Percentiles rank a stretch among this genome's conserved stretches.
Conservation (phyloP, 2,888 invertebrate genomes). For the Pandemis corylana region DNA sequence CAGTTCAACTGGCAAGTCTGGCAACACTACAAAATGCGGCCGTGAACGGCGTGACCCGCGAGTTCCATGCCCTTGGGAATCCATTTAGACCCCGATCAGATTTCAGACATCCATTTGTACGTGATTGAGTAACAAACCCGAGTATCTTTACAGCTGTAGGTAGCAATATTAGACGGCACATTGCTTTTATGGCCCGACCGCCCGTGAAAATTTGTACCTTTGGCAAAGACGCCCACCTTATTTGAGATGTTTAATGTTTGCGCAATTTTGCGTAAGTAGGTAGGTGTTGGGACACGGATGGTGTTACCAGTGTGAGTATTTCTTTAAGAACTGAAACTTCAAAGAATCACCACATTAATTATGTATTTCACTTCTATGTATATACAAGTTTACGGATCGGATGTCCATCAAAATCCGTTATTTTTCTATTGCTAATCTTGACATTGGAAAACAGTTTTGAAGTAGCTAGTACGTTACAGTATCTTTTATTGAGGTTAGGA, state of each 20-base stretch:
- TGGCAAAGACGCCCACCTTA: not conserved
- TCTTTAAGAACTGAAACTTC: not conserved
- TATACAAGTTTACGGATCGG: no score
- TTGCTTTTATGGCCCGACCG: not conserved
- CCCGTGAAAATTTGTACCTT: conserved; percentile 5
- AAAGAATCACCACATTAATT: no score
- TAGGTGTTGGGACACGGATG: not conserved
- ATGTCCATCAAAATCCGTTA: no score
- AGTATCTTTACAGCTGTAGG: conserved; percentile 12
- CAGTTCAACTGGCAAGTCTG: not conserved
- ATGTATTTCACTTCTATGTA: no score
- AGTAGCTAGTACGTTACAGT: no score
- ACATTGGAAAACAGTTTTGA: no score
- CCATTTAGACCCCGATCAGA: conserved; percentile 24
- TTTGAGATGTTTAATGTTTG: not conserved
- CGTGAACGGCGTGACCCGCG: conserved; percentile 12
- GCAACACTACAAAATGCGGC: not conserved
- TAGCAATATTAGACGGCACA: not conserved
- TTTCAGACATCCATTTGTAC: conserved; percentile 20
- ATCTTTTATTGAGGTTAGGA: no score
- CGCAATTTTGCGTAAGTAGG: not conserved
- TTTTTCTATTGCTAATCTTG: no score
- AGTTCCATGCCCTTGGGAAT: conserved; percentile 21
- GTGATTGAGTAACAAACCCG: conserved; percentile 24
- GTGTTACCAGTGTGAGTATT: not conserved